Evolutionary conservation across 2,113 vertebrate species (phyloP), one percentile per base, ranked within the genome.

Genomic region (Sorex fumeus): DNA sequence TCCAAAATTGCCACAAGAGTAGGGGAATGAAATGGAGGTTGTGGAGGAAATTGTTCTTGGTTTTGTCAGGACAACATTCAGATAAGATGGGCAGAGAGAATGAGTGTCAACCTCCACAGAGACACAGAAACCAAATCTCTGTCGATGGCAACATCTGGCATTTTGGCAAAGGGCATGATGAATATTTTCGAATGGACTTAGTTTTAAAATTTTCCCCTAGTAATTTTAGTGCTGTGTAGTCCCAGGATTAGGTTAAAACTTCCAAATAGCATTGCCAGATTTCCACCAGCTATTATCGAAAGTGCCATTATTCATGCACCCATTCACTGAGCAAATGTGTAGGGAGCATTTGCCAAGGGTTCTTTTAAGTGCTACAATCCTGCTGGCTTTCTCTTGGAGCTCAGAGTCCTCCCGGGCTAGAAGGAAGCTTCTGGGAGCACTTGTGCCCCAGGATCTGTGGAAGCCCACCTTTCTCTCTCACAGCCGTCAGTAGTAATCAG

Each of bases 121-220:
- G 28, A n/a, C 69, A 45, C 18, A 93, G 70, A 64, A 91, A 79
- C 6, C 19, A 76, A 57, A 69, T 83, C n/a, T 83, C 78, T 87
- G 82, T n/a, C 4, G 47, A 34, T 78, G 70, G 64, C 43, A 85
- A 84, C 13, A 64, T 78, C 67, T 88, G 10, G 6, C 28, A 32
- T 71, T 86, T 71, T 18, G 64, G 62, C 36, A 40, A 8, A 71
- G 16, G 6, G 8, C 6, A 75, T 7, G 79, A 93, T 87, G 53
- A 50, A 25, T 77, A 45, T 85, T 85, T 89, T 87, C 36, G 78
- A 36, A 70, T 82, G 36, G 64, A 8, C 1, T 53, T 28, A 53
- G n/a, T 15, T 75, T 89, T 83, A 5, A 28, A 6, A 47, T 47
- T 50, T 77, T 85, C 64, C 64, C 30, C 19, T 19, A 30, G 45